Base-by-base conservation (phyloP, 2,113 vertebrate genomes). In the Passer domesticus region DNA sequence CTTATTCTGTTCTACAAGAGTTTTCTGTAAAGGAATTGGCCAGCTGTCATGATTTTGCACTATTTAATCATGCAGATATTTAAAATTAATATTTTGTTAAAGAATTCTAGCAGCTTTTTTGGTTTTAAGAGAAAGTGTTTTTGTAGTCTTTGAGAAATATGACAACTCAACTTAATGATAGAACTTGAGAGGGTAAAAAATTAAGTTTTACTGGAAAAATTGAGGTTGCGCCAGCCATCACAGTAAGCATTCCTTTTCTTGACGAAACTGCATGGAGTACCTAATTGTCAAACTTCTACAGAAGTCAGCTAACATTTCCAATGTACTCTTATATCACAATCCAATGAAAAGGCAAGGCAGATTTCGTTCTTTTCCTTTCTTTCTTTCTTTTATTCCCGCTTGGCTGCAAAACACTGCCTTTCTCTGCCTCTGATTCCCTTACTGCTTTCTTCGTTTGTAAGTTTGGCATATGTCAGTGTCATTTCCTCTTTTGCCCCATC, bases 321-420 rank as follows among this genome's bases (percentile, higher is more conserved):
- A 62, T 80, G 46, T 94, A 83, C 88, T 98, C 86, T 93, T 96
- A 81, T 95, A 94, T 97, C 96, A 96, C 97, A 98, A 92, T 92
- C 67, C 92, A 89, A 15, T 96, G 95, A 97, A 96, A 88, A 97
- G 96, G 95, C 97, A 95, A 96, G 92, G 94, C 70, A 94, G 96
- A 95, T 95, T 78, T 90, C 72, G 75, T 87, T 83, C 33, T 63
- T 62, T 85, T 37, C 50, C 43, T 73, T 75, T 53, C 2, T 27
- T 41, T 11, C 43, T 73, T 75, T 53, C 2, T 27, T 41, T 11
- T 37, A 31, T 52, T 94, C 96, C 97, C 25, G 98, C 98, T 98
- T 98, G 98, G 98, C 98, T 98, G 97, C 98, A 94, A 97, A 97
- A 91, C 95, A 97, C 98, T 98, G 97, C 92, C 95, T 97, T 90